Evolutionary conservation across 2,888 invertebrate genomes (phyloP), one percentile per base, ranked within the genome.

Genomic region (Andrena fulva): DNA sequence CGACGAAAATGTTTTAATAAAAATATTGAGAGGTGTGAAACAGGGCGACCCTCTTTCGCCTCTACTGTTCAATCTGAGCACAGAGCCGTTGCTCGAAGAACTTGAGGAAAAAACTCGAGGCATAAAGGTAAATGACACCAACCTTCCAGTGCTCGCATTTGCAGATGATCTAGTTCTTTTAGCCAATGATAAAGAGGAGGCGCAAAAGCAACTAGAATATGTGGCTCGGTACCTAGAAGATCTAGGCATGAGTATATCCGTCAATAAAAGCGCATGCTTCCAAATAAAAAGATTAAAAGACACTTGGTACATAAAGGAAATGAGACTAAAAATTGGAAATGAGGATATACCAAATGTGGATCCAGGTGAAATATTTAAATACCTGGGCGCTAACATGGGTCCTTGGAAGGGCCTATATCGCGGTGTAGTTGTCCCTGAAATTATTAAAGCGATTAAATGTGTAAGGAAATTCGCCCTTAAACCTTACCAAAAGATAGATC

Each of bases 31-130:
- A 92, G 93, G 94, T 91, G 92, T 95, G 93, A 94, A 94, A 94
- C 94, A 94, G 94, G 91, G 95, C 92, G 95, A 95, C 94, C 94
- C 94, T 0, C 48, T 86, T 0, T 84, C 85, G 0, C 85, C 85
- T 0, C 31, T 86, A 3, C 10, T 81, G 0, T 86, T 84, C 29
- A 75, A 80, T n/a, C 20, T 86, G 42, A 27, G 89, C 2, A 71
- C 91, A 0, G 91, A 92, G 33, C 48, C 89, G 0, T 10, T 92
- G 2, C 86, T 92, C 0, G 89, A 91, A 5, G 79, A 69, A 27
- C 59, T 91, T 0, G n/a, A 73, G 0, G 0, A 27, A 0, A 27
- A 54, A 0, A 67, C 72, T 0, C 1, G 0, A 3, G 83, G 85
- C 0, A 54, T 72, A 0, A 50, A 16, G 1, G 10, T 76, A 0